These are phyloP conservation scores for Chironomus tepperi DNA, from an alignment of 1,140 invertebrate species.

Conservation along the genomic window DNA sequence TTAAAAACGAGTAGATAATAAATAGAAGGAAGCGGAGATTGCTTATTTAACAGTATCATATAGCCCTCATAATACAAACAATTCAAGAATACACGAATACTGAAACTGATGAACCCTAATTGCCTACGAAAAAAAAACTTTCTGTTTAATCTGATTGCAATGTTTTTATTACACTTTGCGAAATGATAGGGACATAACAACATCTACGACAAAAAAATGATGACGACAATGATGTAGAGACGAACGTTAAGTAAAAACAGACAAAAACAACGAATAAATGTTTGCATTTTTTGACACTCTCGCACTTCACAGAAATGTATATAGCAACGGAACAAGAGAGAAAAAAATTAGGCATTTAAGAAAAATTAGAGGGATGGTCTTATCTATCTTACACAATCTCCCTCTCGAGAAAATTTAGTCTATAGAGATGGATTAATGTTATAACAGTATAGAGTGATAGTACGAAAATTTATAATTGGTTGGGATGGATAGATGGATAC, in stretches of 20 bases:
- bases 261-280: not conserved
- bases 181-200: not conserved
- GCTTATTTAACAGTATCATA: constrained; percentile 1
- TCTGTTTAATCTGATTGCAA: not conserved
- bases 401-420: constrained; percentile 6
- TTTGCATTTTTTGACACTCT: not conserved
- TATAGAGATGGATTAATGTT: constrained; percentile 17
- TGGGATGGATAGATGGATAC: not conserved
- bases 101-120: constrained; percentile 19
- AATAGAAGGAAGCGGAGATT: too few species aligned
- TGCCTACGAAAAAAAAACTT: not conserved
- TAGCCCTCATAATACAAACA: not conserved
- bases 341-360: not conserved
- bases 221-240: not conserved
- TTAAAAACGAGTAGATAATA: not conserved
- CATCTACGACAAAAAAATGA: not conserved
- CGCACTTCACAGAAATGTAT: not conserved
- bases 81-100: not conserved
- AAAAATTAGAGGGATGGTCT: not conserved
- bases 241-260: not conserved
- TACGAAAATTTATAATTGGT: constrained; percentile 15
- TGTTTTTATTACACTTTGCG: constrained; percentile 7
- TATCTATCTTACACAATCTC: constrained; percentile 19
- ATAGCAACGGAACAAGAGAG: not conserved
- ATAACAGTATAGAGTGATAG: not conserved